Evolutionary conservation across 2,113 vertebrate genomes (phyloP), one percentile per base, ranked within the genome.

Genomic region (Notiomystis cincta): DNA sequence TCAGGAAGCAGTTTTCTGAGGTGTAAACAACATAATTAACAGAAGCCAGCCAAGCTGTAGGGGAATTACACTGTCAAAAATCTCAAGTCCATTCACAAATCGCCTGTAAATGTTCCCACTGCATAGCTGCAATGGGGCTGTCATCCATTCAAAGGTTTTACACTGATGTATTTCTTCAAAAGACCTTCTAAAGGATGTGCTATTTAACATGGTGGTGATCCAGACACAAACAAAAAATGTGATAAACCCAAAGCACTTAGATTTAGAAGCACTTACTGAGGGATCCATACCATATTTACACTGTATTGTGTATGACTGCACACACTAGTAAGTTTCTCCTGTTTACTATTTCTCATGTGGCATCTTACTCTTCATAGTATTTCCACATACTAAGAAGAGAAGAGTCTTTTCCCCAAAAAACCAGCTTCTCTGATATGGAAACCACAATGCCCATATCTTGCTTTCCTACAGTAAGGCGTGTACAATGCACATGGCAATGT

Each of bases 381-480:
- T 83, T 56, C 72, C 79, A 61, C 22, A 38, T 16, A 42, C 77
- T 73, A 94, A 78, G 53, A 62, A 94, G 84, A 86, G 53, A 58
- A 11, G 21, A 57, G 64, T 57, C 37, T 96, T 92, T 95, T 94
- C 91, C 94, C 67, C 83, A 42, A 87, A 92, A 87, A 96, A 96
- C n/a, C 75, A 19, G 37, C 51, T 56, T 80, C 78, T 78, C 48
- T 33, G 47, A 31, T 57, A 57, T 1, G 51, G 92, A 78, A 94
- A 92, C 48, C 47, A 64, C 65, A 37, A 10, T 24, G 81, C 72
- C 84, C 3, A 1, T 15, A 67, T 33, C 81, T 94, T 15, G 38
- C 78, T 87, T 75, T 91, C 91, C 89, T 60, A n/a, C 25, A 38
- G 33, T 66, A 97, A 98, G 97, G 95, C 87, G n/a, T 65, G 84